phyloP scores from a whole-genome alignment of 2,888 invertebrate species.

The Thymelicus sylvestris region DNA sequence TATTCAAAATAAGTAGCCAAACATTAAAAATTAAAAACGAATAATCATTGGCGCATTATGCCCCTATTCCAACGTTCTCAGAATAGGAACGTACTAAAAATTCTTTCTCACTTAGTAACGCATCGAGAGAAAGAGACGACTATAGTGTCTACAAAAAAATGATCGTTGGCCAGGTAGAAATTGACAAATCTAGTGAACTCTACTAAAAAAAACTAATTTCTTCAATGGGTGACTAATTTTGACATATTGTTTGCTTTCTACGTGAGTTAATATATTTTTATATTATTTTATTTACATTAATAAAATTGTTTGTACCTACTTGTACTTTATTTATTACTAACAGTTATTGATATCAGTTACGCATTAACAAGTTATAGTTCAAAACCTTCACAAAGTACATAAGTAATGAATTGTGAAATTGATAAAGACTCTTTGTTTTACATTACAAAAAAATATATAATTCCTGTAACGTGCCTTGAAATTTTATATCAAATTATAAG shows the following conservation, averaged over 20 bases:
- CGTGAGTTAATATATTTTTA: conserved; percentile 23
- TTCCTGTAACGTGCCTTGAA: not conserved
- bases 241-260: conserved; percentile 30
- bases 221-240: conserved; percentile 30
- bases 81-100: conserved; percentile 47
- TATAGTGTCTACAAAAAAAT: conserved; percentile 50
- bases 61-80: conserved; percentile 50
- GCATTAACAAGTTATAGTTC: conserved; percentile 20
- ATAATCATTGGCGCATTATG: conserved; percentile 47
- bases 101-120: conserved; percentile 30
- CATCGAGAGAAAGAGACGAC: conserved; percentile 47
- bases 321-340: not conserved
- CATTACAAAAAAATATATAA: not conserved
- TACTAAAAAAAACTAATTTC: conserved; percentile 40
- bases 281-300: not conserved
- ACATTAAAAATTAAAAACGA: conserved; percentile 18
- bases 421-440: conserved; percentile 30
- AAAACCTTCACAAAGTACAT: conserved; percentile 16
- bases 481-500: not conserved
- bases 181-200: conserved; percentile 50
- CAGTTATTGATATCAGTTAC: conserved; percentile 12
- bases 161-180: conserved; percentile 59
- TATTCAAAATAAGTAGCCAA: not conserved
- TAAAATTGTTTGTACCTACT: not conserved
- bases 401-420: conserved; percentile 15